Evolutionary conservation across 1,140 invertebrate genomes (phyloP).

Genomic region (Eupristina koningsbergeri): DNA sequence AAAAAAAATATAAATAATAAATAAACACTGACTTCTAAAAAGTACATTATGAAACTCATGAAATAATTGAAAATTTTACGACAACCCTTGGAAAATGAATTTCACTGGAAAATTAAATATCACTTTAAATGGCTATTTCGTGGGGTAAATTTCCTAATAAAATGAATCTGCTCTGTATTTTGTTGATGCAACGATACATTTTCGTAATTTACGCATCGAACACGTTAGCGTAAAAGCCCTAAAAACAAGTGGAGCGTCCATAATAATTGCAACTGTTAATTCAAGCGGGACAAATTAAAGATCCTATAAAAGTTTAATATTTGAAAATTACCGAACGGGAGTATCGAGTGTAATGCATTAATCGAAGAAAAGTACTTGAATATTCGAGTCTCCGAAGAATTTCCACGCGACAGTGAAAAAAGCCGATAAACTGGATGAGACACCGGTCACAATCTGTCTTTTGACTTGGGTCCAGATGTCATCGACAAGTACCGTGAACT

Average conservation of each 20-base stretch:
- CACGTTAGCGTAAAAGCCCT: neutral
- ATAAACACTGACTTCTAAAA: too few species aligned
- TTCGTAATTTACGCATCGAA: neutral
- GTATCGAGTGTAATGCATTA: too few species aligned
- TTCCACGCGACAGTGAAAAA: neutral
- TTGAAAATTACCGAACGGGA: neutral
- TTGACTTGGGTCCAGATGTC: neutral
- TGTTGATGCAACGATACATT: neutral
- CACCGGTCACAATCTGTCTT: neutral
- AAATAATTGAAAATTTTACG: too few species aligned
- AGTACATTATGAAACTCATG: too few species aligned
- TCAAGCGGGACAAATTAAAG: neutral
- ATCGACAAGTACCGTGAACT: constrained; percentile 6
- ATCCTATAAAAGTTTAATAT: neutral
- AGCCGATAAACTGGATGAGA: neutral
- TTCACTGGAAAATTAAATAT: neutral
- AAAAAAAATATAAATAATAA: too few species aligned
- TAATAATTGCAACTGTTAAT: neutral
- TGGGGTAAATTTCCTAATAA: neutral
- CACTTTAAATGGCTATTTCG: neutral
- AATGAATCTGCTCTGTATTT: neutral
- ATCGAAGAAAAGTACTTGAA: neutral
- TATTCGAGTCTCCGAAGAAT: neutral
- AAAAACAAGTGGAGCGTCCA: neutral
- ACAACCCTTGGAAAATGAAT: neutral